Evolutionary conservation across 2,888 invertebrate species (phyloP), one percentile per base, ranked within the genome.

Genomic region (Drosophila acutilabella): DNA sequence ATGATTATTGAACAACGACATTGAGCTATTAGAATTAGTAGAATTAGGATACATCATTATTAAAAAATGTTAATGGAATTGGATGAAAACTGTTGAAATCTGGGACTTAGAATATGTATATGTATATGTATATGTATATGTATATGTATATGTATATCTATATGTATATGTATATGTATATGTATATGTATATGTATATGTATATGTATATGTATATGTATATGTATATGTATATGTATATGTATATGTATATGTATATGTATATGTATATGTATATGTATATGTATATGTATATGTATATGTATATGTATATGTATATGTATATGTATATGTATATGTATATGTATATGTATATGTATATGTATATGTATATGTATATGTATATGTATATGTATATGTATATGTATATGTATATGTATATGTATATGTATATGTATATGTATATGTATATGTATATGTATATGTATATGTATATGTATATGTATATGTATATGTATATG

Each of bases 11-110:
- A 64, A 59, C 40, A 52, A 51, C 61, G 52, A 64, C 45, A 52
- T 54, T 60, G 64, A 74, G 53, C 69, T 69, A 60, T 52, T 47
- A n/a, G n/a, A n/a, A n/a, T 30, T 38, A 42, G 16, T 61, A 38
- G 47, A 52, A 44, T 44, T 33, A 30, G 41, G 38, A 62, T 33
- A 53, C 5, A 61, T 20, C 18, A 52, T 54, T 41, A 16, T 44
- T 57, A 20, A 13, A 16, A 36, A 16, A 53, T 52, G 40, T 26
- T 14, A 40, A 10, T 30, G 13, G 30, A 41, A 16, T 48, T 16
- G 11, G 11, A 13, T 44, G 26, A 26, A 30, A 45, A 42, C 54
- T 72, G 59, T 53, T 66, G 51, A 42, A 47, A 61, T 30, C 30
- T 7, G 30, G 59, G 41, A 54, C 54, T 54, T 54, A 54, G 14